phyloP scores from a whole-genome alignment of 2,888 invertebrate species.

The Bruchidius siliquastri region DNA sequence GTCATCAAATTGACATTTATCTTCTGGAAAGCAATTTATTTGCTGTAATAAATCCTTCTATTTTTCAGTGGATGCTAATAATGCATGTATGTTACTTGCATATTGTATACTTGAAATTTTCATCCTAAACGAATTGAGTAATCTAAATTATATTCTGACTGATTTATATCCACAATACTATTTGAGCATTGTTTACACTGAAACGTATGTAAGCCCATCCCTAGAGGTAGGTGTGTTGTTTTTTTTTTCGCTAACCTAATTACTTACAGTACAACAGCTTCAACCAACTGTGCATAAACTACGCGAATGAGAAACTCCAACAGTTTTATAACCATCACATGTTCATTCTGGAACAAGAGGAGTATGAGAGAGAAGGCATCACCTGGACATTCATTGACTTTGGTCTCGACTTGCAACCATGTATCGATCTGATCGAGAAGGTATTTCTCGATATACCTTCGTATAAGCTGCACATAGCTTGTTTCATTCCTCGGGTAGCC shows the following conservation, averaged over 20 bases:
- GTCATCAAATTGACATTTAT: too few species aligned
- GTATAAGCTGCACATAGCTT: neutral
- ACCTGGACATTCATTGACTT: constrained; percentile 92
- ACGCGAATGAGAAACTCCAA: constrained; percentile 92
- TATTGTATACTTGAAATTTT: too few species aligned
- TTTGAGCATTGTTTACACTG: too few species aligned
- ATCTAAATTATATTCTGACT: too few species aligned
- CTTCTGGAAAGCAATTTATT: too few species aligned
- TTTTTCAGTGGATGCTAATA: too few species aligned
- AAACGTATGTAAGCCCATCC: neutral
- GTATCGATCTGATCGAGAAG: constrained; percentile 89
- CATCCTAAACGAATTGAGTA: too few species aligned
- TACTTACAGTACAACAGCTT: constrained; percentile 79
- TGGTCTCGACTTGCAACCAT: constrained; percentile 88
- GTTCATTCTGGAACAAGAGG: constrained; percentile 94
- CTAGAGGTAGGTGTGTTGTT: constrained; percentile 1
- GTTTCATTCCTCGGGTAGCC: neutral
- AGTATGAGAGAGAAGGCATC: constrained; percentile 89
- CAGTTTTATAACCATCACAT: constrained; percentile 96
- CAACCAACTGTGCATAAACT: constrained; percentile 95
- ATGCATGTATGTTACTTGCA: too few species aligned
- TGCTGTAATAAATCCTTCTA: too few species aligned
- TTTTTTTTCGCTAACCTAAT: constrained; percentile 23
- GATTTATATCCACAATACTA: too few species aligned
- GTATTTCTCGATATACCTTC: constrained; percentile 48